A percentile compares a stretch with the other conserved stretches of the same genome.
These are phyloP conservation scores for Wiebesia pumilae DNA, from an alignment of 1,140 invertebrate species.

Conservation along the genomic window DNA sequence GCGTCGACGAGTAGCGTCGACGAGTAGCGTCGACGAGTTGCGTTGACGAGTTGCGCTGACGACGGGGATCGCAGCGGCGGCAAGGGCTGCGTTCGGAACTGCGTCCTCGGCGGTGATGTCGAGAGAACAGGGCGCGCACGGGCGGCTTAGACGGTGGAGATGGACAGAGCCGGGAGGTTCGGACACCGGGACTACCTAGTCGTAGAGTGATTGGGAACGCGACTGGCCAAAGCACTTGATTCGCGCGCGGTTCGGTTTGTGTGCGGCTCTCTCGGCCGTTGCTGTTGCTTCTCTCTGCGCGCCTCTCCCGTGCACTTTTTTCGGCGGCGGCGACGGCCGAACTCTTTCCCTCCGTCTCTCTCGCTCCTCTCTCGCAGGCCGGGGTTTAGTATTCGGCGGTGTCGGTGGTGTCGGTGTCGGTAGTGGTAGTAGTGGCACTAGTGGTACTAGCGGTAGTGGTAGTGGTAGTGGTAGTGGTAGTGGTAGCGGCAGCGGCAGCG, in stretches of 20 bases:
- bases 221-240: constrained; percentile 76
- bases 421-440: neutral
- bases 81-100: neutral
- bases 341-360: constrained; percentile 54
- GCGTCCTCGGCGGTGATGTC: neutral
- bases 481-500: neutral
- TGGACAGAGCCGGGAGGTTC: constrained; percentile 46
- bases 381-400: constrained; percentile 18
- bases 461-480: neutral
- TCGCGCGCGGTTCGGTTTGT: constrained; percentile 69
- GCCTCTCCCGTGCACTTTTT: constrained; percentile 76
- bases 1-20: no score
- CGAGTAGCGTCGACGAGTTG: no score
- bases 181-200: constrained; percentile 72
- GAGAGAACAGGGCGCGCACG: constrained; percentile 8
- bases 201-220: constrained; percentile 76
- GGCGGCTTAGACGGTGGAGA: constrained; percentile 14
- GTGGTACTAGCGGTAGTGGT: neutral
- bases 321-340: constrained; percentile 62
- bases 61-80: neutral
- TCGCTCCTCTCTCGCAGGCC: constrained; percentile 23
- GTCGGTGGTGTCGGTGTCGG: neutral
- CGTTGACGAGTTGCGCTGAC: neutral
- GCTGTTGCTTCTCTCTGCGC: constrained; percentile 56
- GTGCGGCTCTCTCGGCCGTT: constrained; percentile 6